These are phyloP conservation scores for Heloderma charlesbogerti DNA, from an alignment of 2,113 vertebrate species.

Conservation along the genomic window DNA sequence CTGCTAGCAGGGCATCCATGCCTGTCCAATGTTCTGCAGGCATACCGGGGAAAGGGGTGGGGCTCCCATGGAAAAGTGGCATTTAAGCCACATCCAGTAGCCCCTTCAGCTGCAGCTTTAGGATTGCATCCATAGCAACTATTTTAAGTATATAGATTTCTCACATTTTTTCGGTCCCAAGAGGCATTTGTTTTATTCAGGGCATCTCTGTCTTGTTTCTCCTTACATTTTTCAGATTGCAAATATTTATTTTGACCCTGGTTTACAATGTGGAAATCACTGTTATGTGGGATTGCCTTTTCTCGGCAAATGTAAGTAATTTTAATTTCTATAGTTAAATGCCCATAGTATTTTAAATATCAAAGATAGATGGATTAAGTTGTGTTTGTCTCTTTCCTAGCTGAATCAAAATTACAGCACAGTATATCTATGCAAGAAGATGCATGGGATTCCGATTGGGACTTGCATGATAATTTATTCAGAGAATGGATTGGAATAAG, in stretches of 20 bases:
- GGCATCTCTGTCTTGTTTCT: background rate
- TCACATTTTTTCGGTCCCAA: background rate
- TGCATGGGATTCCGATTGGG: slow-evolving; percentile 92
- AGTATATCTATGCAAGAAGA: slow-evolving; percentile 90
- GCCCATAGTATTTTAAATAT: background rate
- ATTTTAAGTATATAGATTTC: background rate
- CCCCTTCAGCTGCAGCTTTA: background rate
- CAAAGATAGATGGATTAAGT: slow-evolving; percentile 1
- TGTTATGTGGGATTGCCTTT: slow-evolving; percentile 97
- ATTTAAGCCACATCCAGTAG: too few relatives aligned
- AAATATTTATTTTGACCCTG: slow-evolving; percentile 98
- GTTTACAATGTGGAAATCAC: slow-evolving; percentile 92
- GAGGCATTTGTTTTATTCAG: slow-evolving; percentile 45
- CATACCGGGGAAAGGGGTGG: too few relatives aligned
- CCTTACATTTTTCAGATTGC: slow-evolving; percentile 87
- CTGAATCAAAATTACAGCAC: slow-evolving; percentile 87
- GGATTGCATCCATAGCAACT: background rate
- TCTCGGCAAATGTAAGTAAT: slow-evolving; percentile 93
- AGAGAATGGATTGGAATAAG: slow-evolving; percentile 89
- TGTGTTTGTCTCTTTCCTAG: slow-evolving; percentile 70
- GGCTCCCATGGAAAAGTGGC: too few relatives aligned
- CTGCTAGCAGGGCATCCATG: background rate
- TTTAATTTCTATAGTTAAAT: slow-evolving; percentile 17
- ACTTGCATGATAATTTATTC: slow-evolving; percentile 91
- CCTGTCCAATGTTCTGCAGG: too few relatives aligned